A percentile compares a stretch with the other conserved stretches of the same genome.
These are phyloP conservation scores for Eulithis prunata DNA, from an alignment of 2,888 invertebrate genomes.

Conservation along the genomic window DNA sequence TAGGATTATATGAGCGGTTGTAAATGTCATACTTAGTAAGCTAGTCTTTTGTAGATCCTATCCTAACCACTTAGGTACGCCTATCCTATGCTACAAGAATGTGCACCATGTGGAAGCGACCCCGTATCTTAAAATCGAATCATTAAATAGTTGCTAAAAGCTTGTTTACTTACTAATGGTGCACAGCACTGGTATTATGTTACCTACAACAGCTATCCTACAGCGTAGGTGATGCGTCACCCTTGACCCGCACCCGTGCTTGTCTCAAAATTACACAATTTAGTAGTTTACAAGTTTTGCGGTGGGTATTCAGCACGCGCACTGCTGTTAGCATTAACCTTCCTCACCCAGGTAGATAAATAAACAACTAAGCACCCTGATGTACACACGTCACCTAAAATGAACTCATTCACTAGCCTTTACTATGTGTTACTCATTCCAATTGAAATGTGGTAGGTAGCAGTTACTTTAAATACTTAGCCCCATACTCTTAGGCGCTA, in stretches of 20 bases:
- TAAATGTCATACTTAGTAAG: no score
- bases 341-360: slow-evolving; percentile 17
- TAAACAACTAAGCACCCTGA: slow-evolving; percentile 7
- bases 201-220: not conserved
- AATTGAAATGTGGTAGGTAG: slow-evolving; percentile 18
- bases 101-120: no score
- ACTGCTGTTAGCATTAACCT: slow-evolving; percentile 36
- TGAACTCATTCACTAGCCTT: slow-evolving; percentile 9
- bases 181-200: not conserved
- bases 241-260: slow-evolving; percentile 41
- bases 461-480: not conserved
- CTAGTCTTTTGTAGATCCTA: no score
- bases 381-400: slow-evolving; percentile 25
- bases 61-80: no score
- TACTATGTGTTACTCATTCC: slow-evolving; percentile 6
- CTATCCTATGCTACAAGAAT: no score
- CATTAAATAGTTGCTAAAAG: no score
- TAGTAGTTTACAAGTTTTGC: slow-evolving; percentile 34
- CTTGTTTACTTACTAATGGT: no score
- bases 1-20: no score
- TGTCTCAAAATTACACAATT: slow-evolving; percentile 44
- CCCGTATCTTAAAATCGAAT: no score
- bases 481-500: no score
- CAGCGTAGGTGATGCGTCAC: slow-evolving; percentile 31
- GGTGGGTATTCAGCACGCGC: slow-evolving; percentile 52